A percentile compares a stretch with the other conserved stretches of the same genome.
phyloP scores from a whole-genome alignment of 2,113 vertebrate species.

The Sinosuthora webbiana region DNA sequence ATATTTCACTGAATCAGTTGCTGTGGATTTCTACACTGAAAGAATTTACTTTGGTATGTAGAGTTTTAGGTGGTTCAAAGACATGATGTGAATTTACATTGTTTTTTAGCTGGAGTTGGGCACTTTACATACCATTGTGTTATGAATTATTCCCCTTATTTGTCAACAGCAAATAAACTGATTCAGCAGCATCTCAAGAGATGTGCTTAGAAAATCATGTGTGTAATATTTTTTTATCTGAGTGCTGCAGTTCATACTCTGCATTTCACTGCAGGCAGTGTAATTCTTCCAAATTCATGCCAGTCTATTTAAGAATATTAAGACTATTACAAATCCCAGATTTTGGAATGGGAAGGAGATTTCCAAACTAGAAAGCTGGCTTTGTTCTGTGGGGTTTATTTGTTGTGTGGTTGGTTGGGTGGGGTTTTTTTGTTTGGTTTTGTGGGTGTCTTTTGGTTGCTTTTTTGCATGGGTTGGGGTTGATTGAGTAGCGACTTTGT shows the following conservation, averaged over 20 bases:
- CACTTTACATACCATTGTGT: neutral
- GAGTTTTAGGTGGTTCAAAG: neutral
- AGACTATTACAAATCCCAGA: neutral
- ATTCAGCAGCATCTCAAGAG: neutral
- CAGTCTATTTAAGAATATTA: neutral
- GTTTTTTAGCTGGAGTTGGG: neutral
- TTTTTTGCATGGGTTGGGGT: neutral
- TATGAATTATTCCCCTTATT: neutral
- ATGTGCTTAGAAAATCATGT: neutral
- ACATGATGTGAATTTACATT: neutral
- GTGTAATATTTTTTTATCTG: neutral
- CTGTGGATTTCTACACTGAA: neutral
- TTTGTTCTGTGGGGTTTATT: neutral
- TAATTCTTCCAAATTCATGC: neutral
- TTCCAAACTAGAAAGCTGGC: neutral
- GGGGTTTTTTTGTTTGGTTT: too few species aligned
- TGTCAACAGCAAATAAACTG: neutral
- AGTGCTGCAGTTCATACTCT: neutral
- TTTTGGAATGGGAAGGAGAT: neutral
- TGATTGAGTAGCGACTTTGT: neutral
- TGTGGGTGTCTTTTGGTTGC: too few species aligned
- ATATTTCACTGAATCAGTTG: neutral
- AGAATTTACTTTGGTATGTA: neutral
- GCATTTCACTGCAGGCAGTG: neutral
- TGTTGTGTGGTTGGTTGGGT: fast-evolving